Percentiles rank a stretch among this genome's conserved stretches.
Evolutionary conservation across 1,140 invertebrate species (phyloP).

Genomic region (Ceratosolen solmsi): DNA sequence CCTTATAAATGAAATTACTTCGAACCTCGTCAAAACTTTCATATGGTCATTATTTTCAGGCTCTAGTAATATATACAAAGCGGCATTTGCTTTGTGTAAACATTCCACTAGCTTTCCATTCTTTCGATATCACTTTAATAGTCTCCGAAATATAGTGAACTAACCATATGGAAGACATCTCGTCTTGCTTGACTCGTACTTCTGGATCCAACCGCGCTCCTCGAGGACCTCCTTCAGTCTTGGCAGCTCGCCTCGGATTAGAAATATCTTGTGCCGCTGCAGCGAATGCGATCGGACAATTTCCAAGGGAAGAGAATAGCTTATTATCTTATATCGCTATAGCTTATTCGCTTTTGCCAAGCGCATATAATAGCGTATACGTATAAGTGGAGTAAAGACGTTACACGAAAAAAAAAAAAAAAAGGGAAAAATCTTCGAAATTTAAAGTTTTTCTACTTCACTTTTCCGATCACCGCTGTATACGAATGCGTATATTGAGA

Average conservation of each 20-base stretch:
- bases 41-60: slow-evolving; percentile 23
- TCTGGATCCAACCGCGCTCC: slow-evolving; percentile 66
- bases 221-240: slow-evolving; percentile 63
- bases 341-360: slow-evolving; percentile 56
- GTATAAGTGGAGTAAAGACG: not conserved
- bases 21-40: slow-evolving; percentile 42
- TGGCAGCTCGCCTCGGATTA: slow-evolving; percentile 67
- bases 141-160: slow-evolving; percentile 29
- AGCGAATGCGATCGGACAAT: slow-evolving; percentile 34
- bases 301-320: slow-evolving; percentile 24
- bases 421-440: not conserved
- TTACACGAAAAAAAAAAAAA: not conserved
- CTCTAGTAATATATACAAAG: not conserved
- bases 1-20: slow-evolving; percentile 39
- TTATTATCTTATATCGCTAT: slow-evolving; percentile 28
- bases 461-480: no score
- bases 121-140: not conserved
- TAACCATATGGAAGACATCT: slow-evolving; percentile 67
- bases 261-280: slow-evolving; percentile 66
- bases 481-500: no score
- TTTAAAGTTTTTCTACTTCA: no score
- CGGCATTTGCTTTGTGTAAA: slow-evolving; percentile 20
- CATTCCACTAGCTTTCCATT: not conserved
- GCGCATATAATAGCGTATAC: not conserved
- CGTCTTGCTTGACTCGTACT: slow-evolving; percentile 66